These are phyloP conservation scores for Lepidochrysops patricia DNA, from an alignment of 2,888 invertebrate genomes.

Conservation along the genomic window DNA sequence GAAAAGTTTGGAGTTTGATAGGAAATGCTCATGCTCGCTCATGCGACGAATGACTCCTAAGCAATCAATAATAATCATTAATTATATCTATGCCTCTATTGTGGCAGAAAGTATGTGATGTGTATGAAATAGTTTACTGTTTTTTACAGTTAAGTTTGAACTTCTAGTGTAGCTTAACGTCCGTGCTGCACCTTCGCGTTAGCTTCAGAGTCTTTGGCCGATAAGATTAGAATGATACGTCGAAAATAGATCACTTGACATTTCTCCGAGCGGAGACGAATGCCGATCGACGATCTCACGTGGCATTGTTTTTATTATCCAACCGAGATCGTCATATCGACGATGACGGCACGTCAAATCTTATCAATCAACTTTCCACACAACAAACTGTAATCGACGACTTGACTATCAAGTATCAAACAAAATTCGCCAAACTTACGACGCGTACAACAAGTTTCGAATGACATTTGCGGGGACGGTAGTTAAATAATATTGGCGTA, in stretches of 20 bases:
- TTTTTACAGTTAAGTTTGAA: neutral
- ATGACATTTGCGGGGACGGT: too few species aligned
- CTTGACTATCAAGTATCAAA: too few species aligned
- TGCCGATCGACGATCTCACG: slow-evolving; percentile 49
- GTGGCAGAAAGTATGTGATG: too few species aligned
- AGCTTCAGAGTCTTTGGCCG: slow-evolving; percentile 52
- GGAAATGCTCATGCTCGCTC: neutral
- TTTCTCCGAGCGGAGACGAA: slow-evolving; percentile 40
- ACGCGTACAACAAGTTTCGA: too few species aligned
- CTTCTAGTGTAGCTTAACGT: neutral
- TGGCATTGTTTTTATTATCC: slow-evolving; percentile 69
- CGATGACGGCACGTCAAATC: slow-evolving; percentile 46
- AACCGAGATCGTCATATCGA: slow-evolving; percentile 39
- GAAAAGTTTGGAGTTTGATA: too few species aligned
- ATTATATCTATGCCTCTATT: too few species aligned
- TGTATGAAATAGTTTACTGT: neutral
- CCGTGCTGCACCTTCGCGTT: slow-evolving; percentile 10
- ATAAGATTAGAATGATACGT: slow-evolving; percentile 55
- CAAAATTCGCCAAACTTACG: too few species aligned
- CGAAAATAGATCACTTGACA: slow-evolving; percentile 57
- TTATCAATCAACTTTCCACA: slow-evolving; percentile 34
- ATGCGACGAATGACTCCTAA: too few species aligned
- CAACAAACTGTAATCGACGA: slow-evolving; percentile 12
- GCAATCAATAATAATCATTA: too few species aligned
- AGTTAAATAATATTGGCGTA: neutral